Base-by-base conservation (phyloP, 2,888 invertebrate genomes). In the Morpho achilles region DNA sequence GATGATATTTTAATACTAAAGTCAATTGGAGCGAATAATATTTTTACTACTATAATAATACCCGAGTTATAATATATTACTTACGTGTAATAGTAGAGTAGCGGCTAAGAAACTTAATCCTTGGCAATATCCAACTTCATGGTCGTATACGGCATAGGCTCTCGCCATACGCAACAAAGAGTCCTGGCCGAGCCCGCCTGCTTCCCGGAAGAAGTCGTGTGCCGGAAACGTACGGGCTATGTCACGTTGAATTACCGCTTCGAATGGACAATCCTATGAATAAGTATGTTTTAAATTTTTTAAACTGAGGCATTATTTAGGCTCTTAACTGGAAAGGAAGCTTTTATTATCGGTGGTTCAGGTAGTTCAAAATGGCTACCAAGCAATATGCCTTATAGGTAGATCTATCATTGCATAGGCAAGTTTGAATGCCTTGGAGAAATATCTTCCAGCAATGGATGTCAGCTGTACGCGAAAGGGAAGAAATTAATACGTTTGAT, bases 181-280 rank as follows among this genome's bases (percentile, higher is more conserved):
- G 87, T 99, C 99, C 87, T 99, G 99, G 0, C 99, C 99, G 53
- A 95, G 90, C 8, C 98, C 99, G 49, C 98, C 98, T 39, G 94
- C 95, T 84, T 98, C 98, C 82, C 97, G 97, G 91, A 99, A 99
- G 89, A 96, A 98, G 77, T 99, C 98, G 85, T 99, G 99, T 42
- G 99, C 99, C 8, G 99, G 99, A 91, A 99, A 99, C 42, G 99
- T 99, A 69, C 99, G 94, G 67, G 98, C 98, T 66, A 99, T 98
- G 84, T 99, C 99, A 56, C 99, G 93, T 73, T 96, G 95, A 74
- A 99, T 99, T 60, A 98, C 97, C 71, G 96, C 95, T 79, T 99
- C 99, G 82, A 96, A 97, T 54, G 95, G 94, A 71, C 98, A 98
- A 68, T 99, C 98, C 97, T 98, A 73, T 2, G 7, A 22, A 47